Conservation (phyloP, 1,140 invertebrate species). For the Drosophila kanapiae region DNA sequence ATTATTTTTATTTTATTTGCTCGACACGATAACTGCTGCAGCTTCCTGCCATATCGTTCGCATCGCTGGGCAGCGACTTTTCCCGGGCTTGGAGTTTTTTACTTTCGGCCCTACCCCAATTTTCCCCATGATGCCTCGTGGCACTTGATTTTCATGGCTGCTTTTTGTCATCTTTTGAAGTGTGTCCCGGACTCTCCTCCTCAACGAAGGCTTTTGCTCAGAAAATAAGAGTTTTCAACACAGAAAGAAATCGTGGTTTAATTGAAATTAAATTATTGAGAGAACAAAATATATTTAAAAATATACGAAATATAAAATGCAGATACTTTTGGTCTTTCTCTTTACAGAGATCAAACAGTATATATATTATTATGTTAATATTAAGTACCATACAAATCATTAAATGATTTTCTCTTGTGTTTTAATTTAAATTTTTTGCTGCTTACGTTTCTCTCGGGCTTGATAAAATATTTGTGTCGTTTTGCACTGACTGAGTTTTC, state of each 20-base stretch:
- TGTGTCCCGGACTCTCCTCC: slow-evolving; percentile 63
- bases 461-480: slow-evolving; percentile 72
- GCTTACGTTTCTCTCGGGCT: slow-evolving; percentile 30
- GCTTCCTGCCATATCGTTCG: slow-evolving; percentile 81
- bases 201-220: slow-evolving; percentile 28
- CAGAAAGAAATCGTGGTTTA: not conserved
- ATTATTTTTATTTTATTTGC: slow-evolving; percentile 80
- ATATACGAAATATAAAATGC: too few relatives aligned
- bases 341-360: too few relatives aligned
- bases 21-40: slow-evolving; percentile 50
- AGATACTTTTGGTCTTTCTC: not conserved
- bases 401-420: not conserved
- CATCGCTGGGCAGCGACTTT: slow-evolving; percentile 67
- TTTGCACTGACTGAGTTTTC: slow-evolving; percentile 79
- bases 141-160: slow-evolving; percentile 74
- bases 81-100: slow-evolving; percentile 31
- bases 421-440: slow-evolving; percentile 69
- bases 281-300: too few relatives aligned
- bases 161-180: slow-evolving; percentile 79
- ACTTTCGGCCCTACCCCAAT: slow-evolving; percentile 61
- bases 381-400: not conserved
- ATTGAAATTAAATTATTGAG: not conserved
- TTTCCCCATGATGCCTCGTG: slow-evolving; percentile 48
- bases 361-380: not conserved
- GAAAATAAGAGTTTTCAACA: slow-evolving; percentile 35